Percentiles rank a stretch among this genome's conserved stretches.
phyloP scores from a whole-genome alignment of 2,113 vertebrate species.

The Sapayoa aenigma region DNA sequence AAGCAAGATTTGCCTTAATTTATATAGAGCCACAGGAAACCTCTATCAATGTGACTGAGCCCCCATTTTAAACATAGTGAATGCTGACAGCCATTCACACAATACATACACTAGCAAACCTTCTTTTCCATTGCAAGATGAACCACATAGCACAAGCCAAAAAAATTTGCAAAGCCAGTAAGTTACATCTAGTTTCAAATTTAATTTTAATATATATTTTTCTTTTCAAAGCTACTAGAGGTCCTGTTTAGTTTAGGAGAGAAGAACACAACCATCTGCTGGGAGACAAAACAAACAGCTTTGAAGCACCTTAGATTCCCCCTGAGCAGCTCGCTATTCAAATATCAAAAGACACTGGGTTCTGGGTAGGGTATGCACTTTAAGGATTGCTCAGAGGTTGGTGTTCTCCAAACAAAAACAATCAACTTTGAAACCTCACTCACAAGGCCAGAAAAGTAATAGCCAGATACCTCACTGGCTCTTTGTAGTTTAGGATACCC shows the following conservation, averaged over 20 bases:
- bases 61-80: not conserved
- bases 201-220: constrained; percentile 69
- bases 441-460: not conserved
- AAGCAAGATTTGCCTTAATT: not conserved
- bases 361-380: not conserved
- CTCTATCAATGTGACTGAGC: not conserved
- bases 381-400: not conserved
- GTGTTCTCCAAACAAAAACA: not conserved
- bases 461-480: not conserved
- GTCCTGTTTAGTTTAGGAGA: constrained; percentile 51
- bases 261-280: constrained; percentile 60
- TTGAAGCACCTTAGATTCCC: constrained; percentile 41
- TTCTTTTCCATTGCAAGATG: not conserved
- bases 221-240: constrained; percentile 55
- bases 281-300: constrained; percentile 58
- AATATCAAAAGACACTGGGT: not conserved
- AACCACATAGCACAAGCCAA: not conserved
- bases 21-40: not conserved
- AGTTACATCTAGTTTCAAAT: constrained; percentile 48
- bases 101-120: not conserved
- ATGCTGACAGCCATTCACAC: not conserved
- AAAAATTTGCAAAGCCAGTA: constrained; percentile 46
- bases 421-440: not conserved
- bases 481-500: not conserved
- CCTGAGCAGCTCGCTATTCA: not conserved